Percentiles rank a stretch among this genome's conserved stretches.
phyloP scores from a whole-genome alignment of 2,888 invertebrate species.

The Mesochorus sp. region DNA sequence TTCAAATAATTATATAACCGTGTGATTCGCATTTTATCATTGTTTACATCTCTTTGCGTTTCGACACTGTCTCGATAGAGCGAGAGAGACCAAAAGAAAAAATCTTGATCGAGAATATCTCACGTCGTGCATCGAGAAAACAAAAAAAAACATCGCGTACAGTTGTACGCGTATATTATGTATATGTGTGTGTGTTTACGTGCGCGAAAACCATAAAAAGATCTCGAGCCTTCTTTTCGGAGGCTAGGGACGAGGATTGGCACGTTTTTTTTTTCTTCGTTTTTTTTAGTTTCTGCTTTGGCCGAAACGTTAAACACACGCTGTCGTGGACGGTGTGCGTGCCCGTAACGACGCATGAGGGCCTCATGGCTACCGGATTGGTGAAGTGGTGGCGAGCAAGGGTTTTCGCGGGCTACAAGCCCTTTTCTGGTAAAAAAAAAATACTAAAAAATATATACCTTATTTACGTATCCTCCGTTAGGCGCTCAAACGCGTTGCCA shows the following conservation, averaged over 20 bases:
- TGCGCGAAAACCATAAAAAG: no score
- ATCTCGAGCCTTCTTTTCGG: background rate
- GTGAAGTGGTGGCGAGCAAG: slow-evolving; percentile 90
- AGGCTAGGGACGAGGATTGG: background rate
- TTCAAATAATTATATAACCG: no score
- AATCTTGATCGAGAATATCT: no score
- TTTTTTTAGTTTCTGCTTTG: slow-evolving; percentile 1
- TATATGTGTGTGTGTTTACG: background rate
- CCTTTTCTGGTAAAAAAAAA: slow-evolving; percentile 86
- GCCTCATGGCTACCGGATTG: slow-evolving; percentile 89
- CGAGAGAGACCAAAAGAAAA: no score
- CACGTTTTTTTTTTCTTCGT: slow-evolving; percentile 5
- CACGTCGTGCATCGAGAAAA: background rate
- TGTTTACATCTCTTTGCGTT: no score
- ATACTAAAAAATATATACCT: background rate
- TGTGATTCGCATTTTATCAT: no score
- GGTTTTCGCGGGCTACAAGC: slow-evolving; percentile 89
- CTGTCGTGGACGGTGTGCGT: slow-evolving; percentile 70
- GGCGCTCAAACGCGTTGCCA: no score
- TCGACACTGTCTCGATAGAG: no score
- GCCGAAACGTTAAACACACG: slow-evolving; percentile 56
- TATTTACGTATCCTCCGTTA: background rate
- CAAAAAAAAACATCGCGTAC: background rate
- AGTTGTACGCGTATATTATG: no score
- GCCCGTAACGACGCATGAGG: slow-evolving; percentile 76